Conservation (phyloP, 2,113 vertebrate species). For the Limnothrissa miodon region DNA sequence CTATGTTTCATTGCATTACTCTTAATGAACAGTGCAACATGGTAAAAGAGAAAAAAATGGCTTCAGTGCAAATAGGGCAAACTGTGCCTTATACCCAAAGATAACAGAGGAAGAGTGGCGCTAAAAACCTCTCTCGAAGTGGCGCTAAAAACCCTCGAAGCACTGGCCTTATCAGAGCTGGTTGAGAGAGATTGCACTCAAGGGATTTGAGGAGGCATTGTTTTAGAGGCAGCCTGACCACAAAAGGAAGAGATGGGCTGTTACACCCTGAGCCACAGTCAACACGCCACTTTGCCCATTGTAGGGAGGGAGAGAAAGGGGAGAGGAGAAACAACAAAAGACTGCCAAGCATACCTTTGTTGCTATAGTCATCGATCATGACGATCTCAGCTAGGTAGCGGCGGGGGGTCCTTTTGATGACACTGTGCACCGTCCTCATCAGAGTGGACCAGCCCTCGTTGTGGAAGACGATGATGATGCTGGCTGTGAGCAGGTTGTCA, state of each 20-base stretch:
- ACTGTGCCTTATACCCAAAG: not conserved
- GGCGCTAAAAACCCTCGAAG: not conserved
- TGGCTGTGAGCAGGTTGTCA: constrained; percentile 88
- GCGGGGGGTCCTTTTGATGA: constrained; percentile 90
- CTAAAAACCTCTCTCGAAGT: no score
- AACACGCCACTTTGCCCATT: not conserved
- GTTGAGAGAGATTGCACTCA: constrained; percentile 3
- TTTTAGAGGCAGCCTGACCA: not conserved
- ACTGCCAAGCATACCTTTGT: constrained; percentile 80
- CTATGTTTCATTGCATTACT: not conserved
- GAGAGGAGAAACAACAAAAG: not conserved
- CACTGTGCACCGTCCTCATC: constrained; percentile 91
- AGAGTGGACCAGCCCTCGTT: constrained; percentile 98
- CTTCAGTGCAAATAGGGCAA: not conserved
- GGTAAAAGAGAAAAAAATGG: not conserved
- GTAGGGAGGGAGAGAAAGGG: not conserved
- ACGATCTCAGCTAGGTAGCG: constrained; percentile 91
- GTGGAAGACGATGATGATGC: constrained; percentile 96
- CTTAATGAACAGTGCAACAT: not conserved
- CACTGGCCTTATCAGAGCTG: not conserved
- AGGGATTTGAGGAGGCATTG: not conserved
- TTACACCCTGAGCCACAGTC: not conserved
- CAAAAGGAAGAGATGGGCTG: not conserved
- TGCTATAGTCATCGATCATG: constrained; percentile 97
- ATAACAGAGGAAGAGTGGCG: not conserved